phyloP scores from a whole-genome alignment of 2,888 invertebrate species.

The Rhaphigaster nebulosa region DNA sequence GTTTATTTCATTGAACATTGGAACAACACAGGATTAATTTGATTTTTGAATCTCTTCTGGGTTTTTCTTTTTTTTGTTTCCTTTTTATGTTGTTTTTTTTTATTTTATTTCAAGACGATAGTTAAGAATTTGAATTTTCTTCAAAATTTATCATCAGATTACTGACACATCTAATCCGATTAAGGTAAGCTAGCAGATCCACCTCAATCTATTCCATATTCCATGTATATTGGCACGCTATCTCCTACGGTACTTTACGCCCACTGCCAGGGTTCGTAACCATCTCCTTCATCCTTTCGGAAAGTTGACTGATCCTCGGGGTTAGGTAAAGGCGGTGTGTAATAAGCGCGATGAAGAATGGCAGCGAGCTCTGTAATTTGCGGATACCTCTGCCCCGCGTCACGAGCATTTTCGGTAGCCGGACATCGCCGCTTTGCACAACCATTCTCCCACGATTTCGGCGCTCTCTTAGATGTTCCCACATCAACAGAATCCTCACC shows the following conservation, averaged over 20 bases:
- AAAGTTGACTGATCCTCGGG: not conserved
- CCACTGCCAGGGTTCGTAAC: not conserved
- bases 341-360: conserved; percentile 26
- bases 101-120: too few relatives aligned
- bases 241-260: not conserved
- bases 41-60: too few relatives aligned
- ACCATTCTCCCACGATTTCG: conserved; percentile 45
- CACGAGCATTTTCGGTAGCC: conserved; percentile 42
- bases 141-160: not conserved
- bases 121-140: not conserved
- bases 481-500: not conserved
- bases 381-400: conserved; percentile 26
- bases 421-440: conserved; percentile 3
- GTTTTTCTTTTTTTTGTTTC: too few relatives aligned
- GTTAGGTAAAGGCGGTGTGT: not conserved
- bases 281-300: not conserved
- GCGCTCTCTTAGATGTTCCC: not conserved
- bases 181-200: not conserved
- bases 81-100: too few relatives aligned
- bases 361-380: conserved; percentile 37
- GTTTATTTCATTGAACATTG: too few relatives aligned
- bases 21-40: too few relatives aligned
- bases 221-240: not conserved
- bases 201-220: not conserved
- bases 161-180: not conserved